These are phyloP conservation scores for Balaenoptera acutorostrata DNA, from an alignment of 2,113 vertebrate species.

Conservation along the genomic window DNA sequence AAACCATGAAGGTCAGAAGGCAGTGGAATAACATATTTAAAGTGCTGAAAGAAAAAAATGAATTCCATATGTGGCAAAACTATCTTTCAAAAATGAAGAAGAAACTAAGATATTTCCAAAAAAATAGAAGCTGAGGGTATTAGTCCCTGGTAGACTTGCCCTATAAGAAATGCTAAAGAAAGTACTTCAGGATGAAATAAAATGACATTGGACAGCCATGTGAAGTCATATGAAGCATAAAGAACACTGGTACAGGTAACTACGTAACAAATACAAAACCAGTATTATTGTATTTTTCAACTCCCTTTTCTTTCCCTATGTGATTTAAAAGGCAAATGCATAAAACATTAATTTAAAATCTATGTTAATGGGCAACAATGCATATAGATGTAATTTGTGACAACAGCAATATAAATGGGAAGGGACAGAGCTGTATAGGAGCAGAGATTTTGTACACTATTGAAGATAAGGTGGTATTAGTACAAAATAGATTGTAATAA, in stretches of 20 bases:
- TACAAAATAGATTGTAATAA: not conserved
- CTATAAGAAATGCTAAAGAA: not conserved
- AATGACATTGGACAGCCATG: not conserved
- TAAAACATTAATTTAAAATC: not conserved
- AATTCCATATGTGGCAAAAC: too few species aligned
- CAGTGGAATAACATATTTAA: too few species aligned
- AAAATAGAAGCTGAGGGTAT: too few species aligned
- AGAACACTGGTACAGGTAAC: not conserved
- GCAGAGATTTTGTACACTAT: not conserved
- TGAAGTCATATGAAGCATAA: too few species aligned
- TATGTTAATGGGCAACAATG: not conserved
- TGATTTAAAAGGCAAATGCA: too few species aligned
- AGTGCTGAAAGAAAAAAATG: too few species aligned
- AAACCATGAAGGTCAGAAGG: not conserved
- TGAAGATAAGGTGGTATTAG: not conserved
- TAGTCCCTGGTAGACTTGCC: too few species aligned
- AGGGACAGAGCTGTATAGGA: not conserved
- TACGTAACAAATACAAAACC: not conserved
- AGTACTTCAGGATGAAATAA: not conserved
- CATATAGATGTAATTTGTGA: not conserved
- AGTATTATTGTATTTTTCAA: not conserved
- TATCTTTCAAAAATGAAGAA: too few species aligned
- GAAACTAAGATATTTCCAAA: too few species aligned
- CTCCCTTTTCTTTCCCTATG: not conserved
- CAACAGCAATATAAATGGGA: not conserved